phyloP scores from a whole-genome alignment of 2,888 invertebrate species.

The Cactoblastis cactorum region DNA sequence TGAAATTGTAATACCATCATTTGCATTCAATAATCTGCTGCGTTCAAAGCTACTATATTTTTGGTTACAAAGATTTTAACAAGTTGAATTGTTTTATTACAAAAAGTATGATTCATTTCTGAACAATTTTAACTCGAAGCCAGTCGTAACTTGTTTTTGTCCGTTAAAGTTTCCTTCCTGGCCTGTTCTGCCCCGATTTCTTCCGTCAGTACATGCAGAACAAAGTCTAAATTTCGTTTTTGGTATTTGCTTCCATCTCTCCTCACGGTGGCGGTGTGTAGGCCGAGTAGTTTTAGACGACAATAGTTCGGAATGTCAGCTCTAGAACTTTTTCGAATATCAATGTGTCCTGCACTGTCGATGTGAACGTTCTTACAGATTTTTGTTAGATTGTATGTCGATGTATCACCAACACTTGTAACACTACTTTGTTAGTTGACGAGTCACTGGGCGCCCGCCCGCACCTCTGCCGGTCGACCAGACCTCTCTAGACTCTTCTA shows the following conservation, averaged over 20 bases:
- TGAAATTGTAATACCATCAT: constrained; percentile 1
- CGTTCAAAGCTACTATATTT: not conserved
- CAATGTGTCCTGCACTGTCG: constrained; percentile 64
- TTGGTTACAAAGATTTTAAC: constrained; percentile 16
- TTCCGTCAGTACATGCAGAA: constrained; percentile 66
- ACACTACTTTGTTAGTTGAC: constrained; percentile 43
- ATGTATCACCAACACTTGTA: constrained; percentile 73
- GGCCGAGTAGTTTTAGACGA: constrained; percentile 70
- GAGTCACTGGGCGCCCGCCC: constrained; percentile 47
- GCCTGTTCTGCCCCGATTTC: constrained; percentile 64
- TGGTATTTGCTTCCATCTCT: constrained; percentile 75
- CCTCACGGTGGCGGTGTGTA: constrained; percentile 75
- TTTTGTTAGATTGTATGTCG: constrained; percentile 75
- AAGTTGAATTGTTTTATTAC: constrained; percentile 11
- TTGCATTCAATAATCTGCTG: not conserved
- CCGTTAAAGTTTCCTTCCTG: constrained; percentile 55
- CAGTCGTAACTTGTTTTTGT: constrained; percentile 7
- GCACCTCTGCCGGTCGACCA: constrained; percentile 46
- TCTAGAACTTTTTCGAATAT: constrained; percentile 62
- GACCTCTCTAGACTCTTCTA: constrained; percentile 64
- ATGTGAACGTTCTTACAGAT: constrained; percentile 72
- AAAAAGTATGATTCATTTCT: constrained; percentile 23
- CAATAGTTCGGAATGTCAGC: constrained; percentile 74
- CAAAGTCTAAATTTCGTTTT: constrained; percentile 80
- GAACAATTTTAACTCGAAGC: constrained; percentile 18